phyloP scores from a whole-genome alignment of 2,797 vertebrate species.

The Gastrophryne carolinensis region DNA sequence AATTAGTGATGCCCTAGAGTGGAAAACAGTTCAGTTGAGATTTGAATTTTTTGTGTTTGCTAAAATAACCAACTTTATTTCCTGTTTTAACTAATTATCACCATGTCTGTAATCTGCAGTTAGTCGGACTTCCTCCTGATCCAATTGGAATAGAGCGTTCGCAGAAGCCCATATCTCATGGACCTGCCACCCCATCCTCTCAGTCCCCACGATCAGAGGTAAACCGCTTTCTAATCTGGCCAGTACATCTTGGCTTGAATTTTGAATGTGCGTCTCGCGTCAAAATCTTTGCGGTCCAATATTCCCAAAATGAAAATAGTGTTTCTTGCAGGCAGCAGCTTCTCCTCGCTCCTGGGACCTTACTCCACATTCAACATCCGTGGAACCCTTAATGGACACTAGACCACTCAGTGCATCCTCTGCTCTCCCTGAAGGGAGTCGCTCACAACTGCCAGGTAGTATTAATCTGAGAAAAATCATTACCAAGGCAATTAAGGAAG shows the following conservation, averaged over 20 bases:
- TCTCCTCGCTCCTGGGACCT: constrained; percentile 5
- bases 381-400: neutral
- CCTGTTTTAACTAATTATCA: no score
- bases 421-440: constrained; percentile 32
- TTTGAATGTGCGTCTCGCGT: no score
- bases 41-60: no score
- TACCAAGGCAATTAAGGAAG: no score
- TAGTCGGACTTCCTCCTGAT: constrained; percentile 54
- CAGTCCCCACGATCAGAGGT: constrained; percentile 49
- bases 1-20: no score
- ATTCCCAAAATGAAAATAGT: neutral
- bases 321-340: constrained; percentile 28
- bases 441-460: constrained; percentile 42
- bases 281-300: no score
- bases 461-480: no score
- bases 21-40: no score
- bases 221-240: no score
- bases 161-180: constrained; percentile 56
- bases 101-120: constrained; percentile 1
- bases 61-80: no score
- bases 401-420: neutral
- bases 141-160: constrained; percentile 66
- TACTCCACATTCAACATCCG: neutral
- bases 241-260: no score
- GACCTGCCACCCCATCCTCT: constrained; percentile 30